Percentiles rank a stretch among this genome's conserved stretches.
Conservation (phyloP, 1,140 invertebrate species). For the Linepithema humile region DNA sequence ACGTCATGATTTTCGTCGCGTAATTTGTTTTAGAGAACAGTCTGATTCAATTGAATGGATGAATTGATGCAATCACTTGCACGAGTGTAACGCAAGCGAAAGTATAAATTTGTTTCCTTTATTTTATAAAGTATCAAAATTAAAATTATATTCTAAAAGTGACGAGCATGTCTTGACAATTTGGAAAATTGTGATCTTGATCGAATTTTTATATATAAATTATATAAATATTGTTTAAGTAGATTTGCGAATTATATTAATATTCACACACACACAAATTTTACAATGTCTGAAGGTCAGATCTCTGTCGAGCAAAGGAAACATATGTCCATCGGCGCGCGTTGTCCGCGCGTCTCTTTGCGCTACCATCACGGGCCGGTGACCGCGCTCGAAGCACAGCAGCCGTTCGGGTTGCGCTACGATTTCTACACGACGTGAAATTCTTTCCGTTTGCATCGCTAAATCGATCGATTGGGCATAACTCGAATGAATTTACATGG, state of each 20-base stretch:
- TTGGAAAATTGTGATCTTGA: background rate
- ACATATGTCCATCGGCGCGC: conserved; percentile 7
- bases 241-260: background rate
- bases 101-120: background rate
- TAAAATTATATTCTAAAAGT: background rate
- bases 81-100: background rate
- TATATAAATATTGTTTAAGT: background rate
- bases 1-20: background rate
- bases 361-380: conserved; percentile 55
- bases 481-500: conserved; percentile 13
- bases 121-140: background rate
- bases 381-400: conserved; percentile 67
- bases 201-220: background rate
- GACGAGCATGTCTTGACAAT: too few relatives aligned
- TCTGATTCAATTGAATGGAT: background rate
- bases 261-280: background rate
- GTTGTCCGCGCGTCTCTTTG: conserved; percentile 38
- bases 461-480: conserved; percentile 41
- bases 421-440: conserved; percentile 55
- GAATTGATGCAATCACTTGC: background rate
- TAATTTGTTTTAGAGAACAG: background rate
- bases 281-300: background rate
- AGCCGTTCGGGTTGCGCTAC: conserved; percentile 68
- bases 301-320: conserved; percentile 12
- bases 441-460: conserved; percentile 29